Evolutionary conservation across 2,888 invertebrate genomes (phyloP).

Genomic region (Leptopilina myrica): DNA sequence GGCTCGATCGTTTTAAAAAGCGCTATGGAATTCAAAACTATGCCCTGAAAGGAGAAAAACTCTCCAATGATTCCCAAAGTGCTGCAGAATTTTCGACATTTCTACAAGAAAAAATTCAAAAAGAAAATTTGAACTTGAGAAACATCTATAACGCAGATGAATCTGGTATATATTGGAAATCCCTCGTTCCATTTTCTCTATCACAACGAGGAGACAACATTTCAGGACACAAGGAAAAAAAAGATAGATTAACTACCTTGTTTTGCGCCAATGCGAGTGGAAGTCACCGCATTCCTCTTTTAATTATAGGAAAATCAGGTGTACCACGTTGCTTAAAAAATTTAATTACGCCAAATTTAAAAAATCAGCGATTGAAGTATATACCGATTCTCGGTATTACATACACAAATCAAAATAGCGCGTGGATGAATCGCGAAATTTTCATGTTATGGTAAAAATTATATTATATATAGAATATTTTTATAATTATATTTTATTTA

Average conservation of each 20-base stretch:
- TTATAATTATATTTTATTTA: too few relatives aligned
- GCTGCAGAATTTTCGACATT: constrained; percentile 15
- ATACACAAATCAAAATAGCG: constrained; percentile 24
- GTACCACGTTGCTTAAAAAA: not conserved
- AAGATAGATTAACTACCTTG: constrained; percentile 24
- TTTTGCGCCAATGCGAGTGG: constrained; percentile 31
- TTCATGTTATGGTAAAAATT: constrained; percentile 22
- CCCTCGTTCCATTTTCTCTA: not conserved
- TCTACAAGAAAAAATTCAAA: constrained; percentile 6
- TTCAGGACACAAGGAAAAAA: constrained; percentile 5
- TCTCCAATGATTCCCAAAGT: not conserved
- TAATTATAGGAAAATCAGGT: constrained; percentile 14
- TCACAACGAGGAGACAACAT: not conserved
- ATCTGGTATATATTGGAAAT: constrained; percentile 22
- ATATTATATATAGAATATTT: too few relatives aligned
- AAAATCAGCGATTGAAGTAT: not conserved
- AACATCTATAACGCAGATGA: constrained; percentile 39
- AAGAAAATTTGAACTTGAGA: constrained; percentile 1
- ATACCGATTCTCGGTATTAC: constrained; percentile 3
- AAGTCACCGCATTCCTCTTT: not conserved
- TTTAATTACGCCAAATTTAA: not conserved
- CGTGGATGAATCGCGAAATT: constrained; percentile 26
- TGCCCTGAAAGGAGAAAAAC: constrained; percentile 9
- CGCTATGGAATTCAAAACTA: constrained; percentile 10
- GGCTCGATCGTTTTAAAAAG: not conserved